A percentile compares a stretch with the other conserved stretches of the same genome.
These are phyloP conservation scores for Pithys albifrons DNA, from an alignment of 2,113 vertebrate species.

Conservation along the genomic window DNA sequence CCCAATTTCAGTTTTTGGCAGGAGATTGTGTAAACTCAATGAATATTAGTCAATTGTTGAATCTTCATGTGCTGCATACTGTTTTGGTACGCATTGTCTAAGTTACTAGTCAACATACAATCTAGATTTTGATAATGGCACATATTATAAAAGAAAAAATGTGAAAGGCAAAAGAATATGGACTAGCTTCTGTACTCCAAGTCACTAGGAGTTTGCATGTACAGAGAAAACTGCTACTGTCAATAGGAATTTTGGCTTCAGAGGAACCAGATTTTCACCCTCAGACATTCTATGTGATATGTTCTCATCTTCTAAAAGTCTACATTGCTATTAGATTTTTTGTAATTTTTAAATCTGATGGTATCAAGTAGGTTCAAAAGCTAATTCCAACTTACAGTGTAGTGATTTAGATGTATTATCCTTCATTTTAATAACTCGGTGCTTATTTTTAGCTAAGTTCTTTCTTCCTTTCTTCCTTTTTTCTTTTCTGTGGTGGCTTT, in stretches of 20 bases:
- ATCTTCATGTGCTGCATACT: neutral
- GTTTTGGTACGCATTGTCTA: neutral
- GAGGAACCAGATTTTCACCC: neutral
- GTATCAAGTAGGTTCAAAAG: neutral
- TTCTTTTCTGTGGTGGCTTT: neutral
- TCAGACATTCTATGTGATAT: neutral
- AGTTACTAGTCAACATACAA: neutral
- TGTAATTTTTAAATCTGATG: neutral
- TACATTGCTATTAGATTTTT: neutral
- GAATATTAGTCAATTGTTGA: neutral
- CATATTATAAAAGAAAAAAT: neutral
- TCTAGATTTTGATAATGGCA: neutral
- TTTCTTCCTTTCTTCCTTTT: neutral
- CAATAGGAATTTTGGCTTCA: neutral
- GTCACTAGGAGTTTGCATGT: neutral
- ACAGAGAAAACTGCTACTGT: neutral
- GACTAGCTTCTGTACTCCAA: neutral
- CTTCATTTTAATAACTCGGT: neutral
- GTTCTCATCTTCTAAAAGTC: neutral
- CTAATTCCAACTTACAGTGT: neutral
- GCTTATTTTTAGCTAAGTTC: constrained; percentile 13
- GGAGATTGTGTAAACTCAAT: neutral
- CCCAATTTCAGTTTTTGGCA: neutral
- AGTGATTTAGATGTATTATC: neutral
- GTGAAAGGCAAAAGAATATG: neutral